Conservation (phyloP, 23 tunicate genomes). For the Styela clava region DNA sequence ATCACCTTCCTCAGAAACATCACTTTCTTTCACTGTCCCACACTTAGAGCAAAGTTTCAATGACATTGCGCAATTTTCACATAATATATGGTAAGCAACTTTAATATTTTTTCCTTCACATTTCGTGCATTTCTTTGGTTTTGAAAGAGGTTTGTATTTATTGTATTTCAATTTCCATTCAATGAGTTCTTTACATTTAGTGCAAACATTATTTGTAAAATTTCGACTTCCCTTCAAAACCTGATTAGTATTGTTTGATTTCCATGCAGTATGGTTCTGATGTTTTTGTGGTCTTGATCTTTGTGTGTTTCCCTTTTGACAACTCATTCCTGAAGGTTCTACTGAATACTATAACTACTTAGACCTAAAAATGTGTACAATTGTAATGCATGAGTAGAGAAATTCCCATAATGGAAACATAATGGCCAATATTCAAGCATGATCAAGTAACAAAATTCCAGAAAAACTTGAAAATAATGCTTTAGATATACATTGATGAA, state of each 20-base stretch:
- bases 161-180: slow-evolving; percentile 31
- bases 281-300: slow-evolving; percentile 28
- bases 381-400: too few species aligned
- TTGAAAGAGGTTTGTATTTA: slow-evolving; percentile 29
- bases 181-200: slow-evolving; percentile 14
- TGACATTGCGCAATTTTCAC: neutral
- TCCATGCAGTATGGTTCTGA: slow-evolving; percentile 33
- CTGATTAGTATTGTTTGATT: slow-evolving; percentile 6
- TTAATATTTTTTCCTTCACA: slow-evolving; percentile 14
- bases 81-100: slow-evolving; percentile 18
- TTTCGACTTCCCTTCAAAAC: neutral
- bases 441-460: too few species aligned
- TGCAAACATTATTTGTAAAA: neutral
- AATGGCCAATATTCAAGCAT: too few species aligned
- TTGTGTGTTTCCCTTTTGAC: slow-evolving; percentile 18
- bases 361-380: too few species aligned
- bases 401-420: too few species aligned
- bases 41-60: slow-evolving; percentile 16
- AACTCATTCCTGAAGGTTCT: slow-evolving; percentile 12
- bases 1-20: too few species aligned
- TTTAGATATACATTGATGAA: too few species aligned
- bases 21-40: slow-evolving; percentile 1
- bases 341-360: neutral
- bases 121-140: slow-evolving; percentile 28
- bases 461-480: too few species aligned